These are phyloP conservation scores for Sigmodon hispidus DNA, from an alignment of 2,113 vertebrate species.

Conservation along the genomic window DNA sequence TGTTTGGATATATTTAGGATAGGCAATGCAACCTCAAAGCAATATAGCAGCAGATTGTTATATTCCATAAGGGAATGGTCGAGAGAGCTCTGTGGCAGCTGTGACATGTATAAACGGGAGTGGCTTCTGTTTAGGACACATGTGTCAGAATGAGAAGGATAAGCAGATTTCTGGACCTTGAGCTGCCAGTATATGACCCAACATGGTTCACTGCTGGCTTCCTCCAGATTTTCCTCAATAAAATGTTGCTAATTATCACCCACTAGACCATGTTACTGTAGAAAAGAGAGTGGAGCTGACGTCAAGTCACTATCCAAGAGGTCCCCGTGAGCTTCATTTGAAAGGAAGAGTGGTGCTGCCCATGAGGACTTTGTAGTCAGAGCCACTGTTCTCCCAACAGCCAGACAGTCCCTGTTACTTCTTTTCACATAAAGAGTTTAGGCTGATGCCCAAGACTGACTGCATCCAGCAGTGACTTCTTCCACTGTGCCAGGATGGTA, in stretches of 20 bases:
- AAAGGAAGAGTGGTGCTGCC: not conserved
- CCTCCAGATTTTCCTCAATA: not conserved
- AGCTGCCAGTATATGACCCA: not conserved
- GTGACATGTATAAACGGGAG: no score
- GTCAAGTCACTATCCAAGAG: not conserved
- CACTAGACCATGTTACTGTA: not conserved
- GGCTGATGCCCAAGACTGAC: not conserved
- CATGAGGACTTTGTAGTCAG: not conserved
- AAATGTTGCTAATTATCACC: not conserved
- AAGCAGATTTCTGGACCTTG: not conserved
- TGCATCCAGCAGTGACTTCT: accelerated
- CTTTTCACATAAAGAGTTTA: not conserved
- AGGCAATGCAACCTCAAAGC: not conserved
- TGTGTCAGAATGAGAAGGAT: not conserved
- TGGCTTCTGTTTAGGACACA: not conserved
- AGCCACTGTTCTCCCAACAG: not conserved
- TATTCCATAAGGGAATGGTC: not conserved
- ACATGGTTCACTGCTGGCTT: not conserved
- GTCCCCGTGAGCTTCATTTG: not conserved
- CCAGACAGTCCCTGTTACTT: not conserved
- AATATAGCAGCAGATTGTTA: not conserved
- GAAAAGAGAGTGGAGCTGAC: not conserved
- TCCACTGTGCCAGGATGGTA: not conserved
- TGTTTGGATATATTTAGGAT: not conserved
- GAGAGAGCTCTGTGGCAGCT: no score